Base-by-base conservation (phyloP, 2,888 invertebrate species). In the Bombylius major region DNA sequence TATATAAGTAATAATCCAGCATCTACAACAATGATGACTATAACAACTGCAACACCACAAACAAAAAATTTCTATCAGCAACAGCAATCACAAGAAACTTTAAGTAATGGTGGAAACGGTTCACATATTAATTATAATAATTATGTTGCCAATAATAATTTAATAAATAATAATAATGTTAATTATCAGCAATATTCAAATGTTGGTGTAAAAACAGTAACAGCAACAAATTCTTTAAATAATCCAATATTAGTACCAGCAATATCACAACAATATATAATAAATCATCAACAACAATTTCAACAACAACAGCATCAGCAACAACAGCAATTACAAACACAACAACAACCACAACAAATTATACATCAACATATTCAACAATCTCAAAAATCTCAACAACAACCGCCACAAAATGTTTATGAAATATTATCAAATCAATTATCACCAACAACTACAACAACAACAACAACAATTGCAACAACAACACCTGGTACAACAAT, bases 381-480 rank as follows among this genome's bases (percentile, higher is more conserved):
- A 36, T 4, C 5, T 5, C 45, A 46, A 46, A 42, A 12, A 42
- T 42, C 3, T 42, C 8, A 5, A 36, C 53, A 50, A 34, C 55
- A 54, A 47, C n/a, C n/a, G n/a, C n/a, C n/a, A n/a, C 56, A 50
- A 49, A 48, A 36, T n/a, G 44, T 47, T 36, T 33, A 48, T 39
- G 45, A 44, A 50, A 34, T 50, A 50, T 1, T 51, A 53, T 42
- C 14, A 32, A 11, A 34, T 47, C 3, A 5, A 44, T 5, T 39
- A 36, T 6, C 51, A 52, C 48, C 51, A 51, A 46, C 23, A 7
- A 33, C 34, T 39, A 44, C 12, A 31, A 34, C 51, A 45, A 39
- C 50, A 23, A 13, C 50, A 54, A 46, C 36, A 31, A 31, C 12
- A 50, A 44, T 23, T 53, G 39, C 51, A 36, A 33, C 55, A 56